Evolutionary conservation across 1,140 invertebrate genomes (phyloP), one percentile per base, ranked within the genome.

Genomic region (Tetramorium simillimum): DNA sequence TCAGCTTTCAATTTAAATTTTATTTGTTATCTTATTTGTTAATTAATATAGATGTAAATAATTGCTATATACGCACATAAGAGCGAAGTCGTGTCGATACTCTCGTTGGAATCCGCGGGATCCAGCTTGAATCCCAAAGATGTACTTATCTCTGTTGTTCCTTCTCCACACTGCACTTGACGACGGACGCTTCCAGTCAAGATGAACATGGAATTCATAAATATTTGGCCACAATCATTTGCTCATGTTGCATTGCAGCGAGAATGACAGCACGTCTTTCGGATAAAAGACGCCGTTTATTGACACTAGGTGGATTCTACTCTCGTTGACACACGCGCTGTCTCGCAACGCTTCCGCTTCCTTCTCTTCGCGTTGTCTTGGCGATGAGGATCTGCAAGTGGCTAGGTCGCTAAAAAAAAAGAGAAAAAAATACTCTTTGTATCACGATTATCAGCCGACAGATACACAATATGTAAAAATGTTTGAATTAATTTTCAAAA

Each of bases 331-430:
- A 86, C 14, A 28, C 18, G 21, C 65, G 58, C 58, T 40, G 14
- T 21, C 53, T 24, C 28, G 33, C 46, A 21, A 10, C 18, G 14
- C 37, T 40, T 43, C 62, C 24, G 12, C 62, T 60, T 46, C 33
- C 51, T 24, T 53, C 51, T 33, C 33, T 73, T 53, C 43, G 53
- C 67, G 24, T 58, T 18, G 18, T 18, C 37, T 69, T 33, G 14
- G 18, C 40, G 40, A 58, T 60, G 86, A 87, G 40, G 51, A n/a
- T 73, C 58, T 46, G 87, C 67, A 88, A 76, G 86, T 87, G 85
- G 85, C 67, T 78, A 62, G 67, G 65, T 82, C 21, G 12, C 10
- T 81, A 14, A 7, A 43, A 87, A 87, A 63, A 56, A 75, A 10
- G 58, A 2, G 2, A 24, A n/a, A 43, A 16, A 65, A n/a, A n/a